Evolutionary conservation across 2,797 vertebrate genomes (phyloP).

Genomic region (Syngnathus acus): DNA sequence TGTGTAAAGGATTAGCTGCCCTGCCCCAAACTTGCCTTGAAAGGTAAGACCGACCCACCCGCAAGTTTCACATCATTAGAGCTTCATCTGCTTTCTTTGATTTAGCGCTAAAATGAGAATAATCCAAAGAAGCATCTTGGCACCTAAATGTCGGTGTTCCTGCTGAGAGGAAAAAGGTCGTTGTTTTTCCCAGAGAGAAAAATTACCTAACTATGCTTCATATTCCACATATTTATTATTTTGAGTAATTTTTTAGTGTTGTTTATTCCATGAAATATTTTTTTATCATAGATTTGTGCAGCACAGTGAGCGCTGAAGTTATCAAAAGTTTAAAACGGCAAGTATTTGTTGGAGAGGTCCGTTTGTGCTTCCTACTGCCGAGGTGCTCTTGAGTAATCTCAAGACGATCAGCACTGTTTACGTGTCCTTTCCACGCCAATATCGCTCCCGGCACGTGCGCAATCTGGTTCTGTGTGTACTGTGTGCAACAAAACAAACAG

Average conservation of each 20-base stretch:
- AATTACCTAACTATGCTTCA: too few species aligned
- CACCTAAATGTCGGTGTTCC: too few species aligned
- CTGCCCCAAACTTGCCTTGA: conserved; percentile 85
- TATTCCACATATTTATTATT: too few species aligned
- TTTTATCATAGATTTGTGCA: too few species aligned
- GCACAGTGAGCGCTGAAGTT: too few species aligned
- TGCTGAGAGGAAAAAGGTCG: too few species aligned
- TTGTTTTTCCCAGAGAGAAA: too few species aligned
- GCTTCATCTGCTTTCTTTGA: too few species aligned
- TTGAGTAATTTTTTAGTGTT: too few species aligned
- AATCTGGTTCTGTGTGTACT: neutral
- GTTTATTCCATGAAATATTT: too few species aligned
- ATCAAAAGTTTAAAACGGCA: neutral
- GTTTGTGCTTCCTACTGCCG: neutral
- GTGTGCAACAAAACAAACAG: neutral
- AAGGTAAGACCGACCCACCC: conserved; percentile 68
- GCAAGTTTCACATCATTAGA: neutral
- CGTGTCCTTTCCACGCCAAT: neutral
- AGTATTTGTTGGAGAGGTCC: neutral
- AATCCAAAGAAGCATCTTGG: too few species aligned
- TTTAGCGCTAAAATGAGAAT: too few species aligned
- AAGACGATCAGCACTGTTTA: neutral
- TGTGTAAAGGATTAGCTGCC: conserved; percentile 90
- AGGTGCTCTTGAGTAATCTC: neutral
- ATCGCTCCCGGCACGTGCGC: neutral